Evolutionary conservation across 37 sponge, comb jelly and placozoan species (phyloP), one percentile per base, ranked within the genome.

Genomic region (Diacarnus erythraeanus): DNA sequence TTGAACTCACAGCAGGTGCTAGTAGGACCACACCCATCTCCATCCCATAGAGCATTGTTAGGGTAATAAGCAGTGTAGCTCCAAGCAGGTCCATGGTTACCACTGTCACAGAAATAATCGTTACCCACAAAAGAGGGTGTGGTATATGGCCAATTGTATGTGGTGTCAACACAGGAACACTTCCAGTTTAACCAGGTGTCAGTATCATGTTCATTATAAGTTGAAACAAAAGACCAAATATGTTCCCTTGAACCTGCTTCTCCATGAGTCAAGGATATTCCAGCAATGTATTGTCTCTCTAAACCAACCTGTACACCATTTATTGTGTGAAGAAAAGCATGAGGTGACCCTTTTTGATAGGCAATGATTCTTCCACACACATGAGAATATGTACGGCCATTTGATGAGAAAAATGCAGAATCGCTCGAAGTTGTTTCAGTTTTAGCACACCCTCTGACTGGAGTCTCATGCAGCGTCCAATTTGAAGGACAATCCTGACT

Each of bases 21-120:
- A 5, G 42, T 8, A 3, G 59, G 12, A 3, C 27, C 22, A 80
- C 80, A 80, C 40, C 72, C 61, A 42, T 80, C 37, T 1, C 72
- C 80, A 70, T 80, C 80, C 80, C 80, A 80, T 17, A 80, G 70
- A 0, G 72, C 71, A 29, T 80, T 71, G 34, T 70, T 41, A 54
- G 80, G 18, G 72, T 54, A 69, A n/a, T 43, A 43, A 25, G n/a
- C n/a, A 33, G 15, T 25, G 25, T 30, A 6, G 9, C 8, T 34
- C 6, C 6, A 5, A 15, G 25, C 39, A 20, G 10, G 9, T 4
- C 12, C 4, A 17, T 6, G 39, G 69, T 20, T 36, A 39, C 69
- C 38, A 69, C 37, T 33, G 10, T 69, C 69, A 69, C 69, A 69
- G 38, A 73, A 73, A 42, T 73, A 73, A 42, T 42, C 54, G 35